Percentiles rank a stretch among this genome's conserved stretches.
Evolutionary conservation across 30 jellyfish, hydroid and myxozoan genomes (phyloP).

Genomic region (Aurelia aurita): DNA sequence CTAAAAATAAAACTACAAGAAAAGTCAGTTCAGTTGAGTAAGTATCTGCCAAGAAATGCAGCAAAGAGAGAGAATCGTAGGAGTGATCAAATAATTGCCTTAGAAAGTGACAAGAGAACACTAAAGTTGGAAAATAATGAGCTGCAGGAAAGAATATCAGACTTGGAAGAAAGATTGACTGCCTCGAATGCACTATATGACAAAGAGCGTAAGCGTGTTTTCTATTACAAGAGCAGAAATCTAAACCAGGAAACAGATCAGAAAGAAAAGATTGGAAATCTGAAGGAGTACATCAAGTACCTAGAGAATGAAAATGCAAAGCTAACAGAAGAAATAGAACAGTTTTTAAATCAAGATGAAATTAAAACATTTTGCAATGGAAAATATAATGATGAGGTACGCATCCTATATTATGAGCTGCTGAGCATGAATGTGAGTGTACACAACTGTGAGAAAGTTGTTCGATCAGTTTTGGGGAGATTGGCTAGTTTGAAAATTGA

Average conservation of each 20-base stretch:
- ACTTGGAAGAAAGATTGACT: conserved; percentile 23
- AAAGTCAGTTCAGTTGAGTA: no score
- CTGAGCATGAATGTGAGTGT: conserved; percentile 17
- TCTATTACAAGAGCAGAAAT: neutral
- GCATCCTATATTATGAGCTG: conserved; percentile 22
- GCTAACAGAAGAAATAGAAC: conserved; percentile 12
- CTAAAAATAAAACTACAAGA: no score
- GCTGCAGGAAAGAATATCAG: conserved; percentile 6
- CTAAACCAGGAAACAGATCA: no score
- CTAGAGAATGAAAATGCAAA: no score
- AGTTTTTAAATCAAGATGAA: conserved; percentile 7
- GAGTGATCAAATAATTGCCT: no score
- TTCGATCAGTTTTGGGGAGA: conserved; percentile 18
- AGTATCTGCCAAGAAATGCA: no score
- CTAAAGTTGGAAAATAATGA: neutral
- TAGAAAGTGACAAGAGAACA: no score
- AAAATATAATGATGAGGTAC: conserved; percentile 1
- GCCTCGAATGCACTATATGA: neutral
- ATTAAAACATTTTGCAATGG: conserved; percentile 10
- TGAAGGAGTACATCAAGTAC: neutral
- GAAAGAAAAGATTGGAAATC: neutral
- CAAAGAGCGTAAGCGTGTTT: conserved; percentile 8
- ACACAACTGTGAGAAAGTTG: conserved; percentile 8
- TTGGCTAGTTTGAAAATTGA: neutral
- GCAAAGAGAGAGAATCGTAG: no score